Base-by-base conservation (phyloP, 2,888 invertebrate species). In the Agonum fuliginosum region DNA sequence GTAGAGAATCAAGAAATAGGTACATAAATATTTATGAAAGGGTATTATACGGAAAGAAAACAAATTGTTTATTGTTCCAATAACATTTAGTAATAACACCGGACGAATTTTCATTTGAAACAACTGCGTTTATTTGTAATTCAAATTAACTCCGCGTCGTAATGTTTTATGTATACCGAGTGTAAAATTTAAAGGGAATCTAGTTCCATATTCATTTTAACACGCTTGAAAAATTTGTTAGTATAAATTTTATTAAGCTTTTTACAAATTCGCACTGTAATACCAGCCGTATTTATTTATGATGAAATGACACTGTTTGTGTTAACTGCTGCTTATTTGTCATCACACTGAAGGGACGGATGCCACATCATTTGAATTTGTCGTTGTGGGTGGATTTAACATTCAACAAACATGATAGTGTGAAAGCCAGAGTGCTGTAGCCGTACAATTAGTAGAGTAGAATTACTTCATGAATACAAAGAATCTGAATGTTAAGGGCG, bases 181-280 rank as follows among this genome's bases (percentile, higher is more conserved):
- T 54, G 24, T 24, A 54, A 54, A 54, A 54, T 54, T 54, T 54
- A 54, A 54, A 54, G 24, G n/a, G 54, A 54, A 54, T 54, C 24
- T 54, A 54, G 54, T 54, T 54, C 54, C 54, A 24, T 54, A 54
- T 54, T 54, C 54, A 54, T 54, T 54, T 22, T 54, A 24, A n/a
- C 54, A 54, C 54, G 24, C 20, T 22, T 22, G 54, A 24, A 54
- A 54, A 54, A 54, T 54, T 12, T 54, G 24, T 54, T 48, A 19
- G 46, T 46, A 46, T 46, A 17, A 46, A 3, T 46, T 46, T 46
- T 46, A 46, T 46, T 46, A 46, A 46, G 46, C 46, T 17, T 46
- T 6, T 46, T 46, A 46, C 17, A 46, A 46, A 46, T 46, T 46
- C 46, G 17, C 19, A 3, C 5, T 46, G 46, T 12, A 37, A 37